Conservation (phyloP, 2,797 vertebrate genomes). For the Poeciliopsis gracilis region DNA sequence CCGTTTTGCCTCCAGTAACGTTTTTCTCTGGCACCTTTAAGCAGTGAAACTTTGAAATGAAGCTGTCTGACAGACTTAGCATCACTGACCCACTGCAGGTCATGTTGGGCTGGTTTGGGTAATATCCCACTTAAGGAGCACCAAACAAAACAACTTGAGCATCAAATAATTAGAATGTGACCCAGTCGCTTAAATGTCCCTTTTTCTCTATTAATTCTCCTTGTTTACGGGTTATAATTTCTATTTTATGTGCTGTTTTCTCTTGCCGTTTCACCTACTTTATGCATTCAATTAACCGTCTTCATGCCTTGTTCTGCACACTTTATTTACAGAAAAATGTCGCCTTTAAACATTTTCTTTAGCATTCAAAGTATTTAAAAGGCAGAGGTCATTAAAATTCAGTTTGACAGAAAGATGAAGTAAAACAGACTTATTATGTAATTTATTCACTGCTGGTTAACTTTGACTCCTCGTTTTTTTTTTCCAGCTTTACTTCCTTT, state of each 20-base stretch:
- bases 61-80: conserved; percentile 14
- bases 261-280: conserved; percentile 32
- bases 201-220: conserved; percentile 16
- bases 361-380: conserved; percentile 4
- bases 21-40: conserved; percentile 10
- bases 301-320: neutral
- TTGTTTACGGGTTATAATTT: conserved; percentile 1
- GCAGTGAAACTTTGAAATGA: conserved; percentile 16
- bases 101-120: conserved; percentile 22
- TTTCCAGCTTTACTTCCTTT: conserved; percentile 36
- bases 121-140: conserved; percentile 36
- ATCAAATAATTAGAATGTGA: conserved; percentile 29
- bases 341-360: conserved; percentile 9
- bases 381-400: neutral
- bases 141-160: conserved; percentile 27
- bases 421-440: neutral
- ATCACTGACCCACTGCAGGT: conserved; percentile 27
- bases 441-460: conserved; percentile 22
- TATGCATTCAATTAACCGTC: conserved; percentile 11
- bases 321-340: conserved; percentile 5
- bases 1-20: conserved; percentile 14
- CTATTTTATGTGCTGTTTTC: conserved; percentile 26
- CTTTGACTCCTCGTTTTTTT: conserved; percentile 53
- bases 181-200: conserved; percentile 26
- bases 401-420: neutral